These are phyloP conservation scores for Sturmia bella DNA, from an alignment of 2,888 invertebrate genomes.

Conservation along the genomic window DNA sequence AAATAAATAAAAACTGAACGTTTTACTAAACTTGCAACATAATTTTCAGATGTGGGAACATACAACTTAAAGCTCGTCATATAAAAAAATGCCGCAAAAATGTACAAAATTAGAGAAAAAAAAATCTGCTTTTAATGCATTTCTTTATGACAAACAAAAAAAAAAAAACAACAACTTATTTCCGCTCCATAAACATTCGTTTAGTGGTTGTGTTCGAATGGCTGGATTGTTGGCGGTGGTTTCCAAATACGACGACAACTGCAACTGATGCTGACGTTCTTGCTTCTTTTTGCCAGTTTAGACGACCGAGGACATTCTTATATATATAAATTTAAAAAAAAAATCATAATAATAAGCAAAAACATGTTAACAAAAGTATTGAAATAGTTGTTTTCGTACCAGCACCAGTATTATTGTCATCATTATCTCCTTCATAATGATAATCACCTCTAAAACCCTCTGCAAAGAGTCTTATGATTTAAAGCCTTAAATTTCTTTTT, in stretches of 20 bases:
- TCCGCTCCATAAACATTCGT: constrained; percentile 71
- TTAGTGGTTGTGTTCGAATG: constrained; percentile 63
- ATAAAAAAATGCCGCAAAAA: not conserved
- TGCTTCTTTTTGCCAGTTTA: constrained; percentile 18
- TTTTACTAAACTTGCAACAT: constrained; percentile 6
- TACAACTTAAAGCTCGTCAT: constrained; percentile 30
- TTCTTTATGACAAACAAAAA: constrained; percentile 51
- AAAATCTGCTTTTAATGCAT: constrained; percentile 65
- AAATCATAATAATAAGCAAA: not conserved
- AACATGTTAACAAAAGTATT: not conserved
- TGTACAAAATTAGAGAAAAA: not conserved
- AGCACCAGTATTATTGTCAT: constrained; percentile 26
- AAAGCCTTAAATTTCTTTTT: constrained; percentile 16
- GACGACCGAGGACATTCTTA: constrained; percentile 42
- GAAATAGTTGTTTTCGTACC: constrained; percentile 1
- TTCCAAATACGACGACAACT: constrained; percentile 11
- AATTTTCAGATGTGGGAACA: constrained; percentile 23
- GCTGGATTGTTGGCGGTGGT: constrained; percentile 44
- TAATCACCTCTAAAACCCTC: constrained; percentile 20
- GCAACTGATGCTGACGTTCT: constrained; percentile 18
- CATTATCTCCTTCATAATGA: constrained; percentile 37
- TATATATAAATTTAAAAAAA: constrained; percentile 19
- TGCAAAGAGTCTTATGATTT: constrained; percentile 12
- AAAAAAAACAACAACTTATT: constrained; percentile 65
- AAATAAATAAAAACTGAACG: not conserved